These are phyloP conservation scores for Rotaria magnacalcarata DNA, from an alignment of 2,888 invertebrate species.

Conservation along the genomic window DNA sequence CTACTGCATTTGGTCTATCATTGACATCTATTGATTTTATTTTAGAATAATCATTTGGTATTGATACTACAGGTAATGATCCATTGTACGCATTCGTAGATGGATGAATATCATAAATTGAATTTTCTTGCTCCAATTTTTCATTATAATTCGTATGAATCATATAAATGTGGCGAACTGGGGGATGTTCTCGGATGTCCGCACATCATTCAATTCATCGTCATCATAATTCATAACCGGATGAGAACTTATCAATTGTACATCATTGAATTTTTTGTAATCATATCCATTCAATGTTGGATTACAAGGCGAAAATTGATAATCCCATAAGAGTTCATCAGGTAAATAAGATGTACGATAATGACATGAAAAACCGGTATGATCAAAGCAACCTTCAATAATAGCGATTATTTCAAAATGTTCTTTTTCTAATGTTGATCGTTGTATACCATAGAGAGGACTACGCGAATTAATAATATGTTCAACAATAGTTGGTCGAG, in stretches of 20 bases:
- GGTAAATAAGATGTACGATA: conserved; percentile 46
- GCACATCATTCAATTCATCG: neutral
- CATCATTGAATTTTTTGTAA: conserved; percentile 40
- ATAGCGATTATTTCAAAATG: conserved; percentile 44
- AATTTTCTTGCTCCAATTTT: neutral
- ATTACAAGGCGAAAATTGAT: conserved; percentile 25
- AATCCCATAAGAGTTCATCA: conserved; percentile 42
- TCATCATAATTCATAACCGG: neutral
- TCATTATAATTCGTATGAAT: neutral
- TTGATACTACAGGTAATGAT: neutral
- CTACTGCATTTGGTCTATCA: neutral
- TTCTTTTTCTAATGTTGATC: neutral
- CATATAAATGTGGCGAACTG: neutral
- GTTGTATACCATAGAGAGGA: conserved; percentile 38
- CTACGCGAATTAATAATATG: conserved; percentile 43
- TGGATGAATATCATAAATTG: neutral
- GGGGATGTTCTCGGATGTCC: neutral
- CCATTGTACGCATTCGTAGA: neutral
- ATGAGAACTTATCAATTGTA: conserved; percentile 9
- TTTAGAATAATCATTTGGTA: neutral
- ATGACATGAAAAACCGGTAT: conserved; percentile 43
- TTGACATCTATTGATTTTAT: neutral
- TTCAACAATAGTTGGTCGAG: conserved; percentile 44
- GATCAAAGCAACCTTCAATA: conserved; percentile 44
- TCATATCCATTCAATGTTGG: conserved; percentile 37